These are phyloP conservation scores for Spinibarbus caldwelli DNA, from an alignment of 2,797 vertebrate genomes.

Conservation along the genomic window DNA sequence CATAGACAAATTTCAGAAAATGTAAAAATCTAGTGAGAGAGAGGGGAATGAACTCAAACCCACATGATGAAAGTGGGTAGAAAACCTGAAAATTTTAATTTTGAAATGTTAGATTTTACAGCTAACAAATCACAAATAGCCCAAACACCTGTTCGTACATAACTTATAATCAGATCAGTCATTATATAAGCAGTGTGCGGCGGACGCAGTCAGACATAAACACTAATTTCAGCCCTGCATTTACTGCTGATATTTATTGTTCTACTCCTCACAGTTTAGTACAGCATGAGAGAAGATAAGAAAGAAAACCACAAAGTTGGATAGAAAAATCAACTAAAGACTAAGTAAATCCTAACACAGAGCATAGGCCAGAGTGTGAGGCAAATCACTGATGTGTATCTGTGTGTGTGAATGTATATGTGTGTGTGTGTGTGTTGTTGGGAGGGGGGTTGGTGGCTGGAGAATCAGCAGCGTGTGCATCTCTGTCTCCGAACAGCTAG, in stretches of 20 bases:
- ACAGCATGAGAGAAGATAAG: conserved; percentile 33
- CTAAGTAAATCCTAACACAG: conserved; percentile 34
- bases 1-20: conserved; percentile 10
- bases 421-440: conserved; percentile 28
- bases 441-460: conserved; percentile 2
- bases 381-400: conserved; percentile 11
- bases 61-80: too few relatives aligned
- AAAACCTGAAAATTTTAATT: neutral
- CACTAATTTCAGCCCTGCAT: conserved; percentile 50
- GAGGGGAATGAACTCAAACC: neutral
- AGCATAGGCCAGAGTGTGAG: conserved; percentile 14
- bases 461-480: conserved; percentile 54
- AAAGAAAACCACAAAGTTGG: conserved; percentile 37
- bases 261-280: conserved; percentile 25
- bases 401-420: conserved; percentile 11
- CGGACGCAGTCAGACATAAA: conserved; percentile 33
- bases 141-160: conserved; percentile 3
- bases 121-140: neutral
- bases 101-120: neutral
- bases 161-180: conserved; percentile 16
- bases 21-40: neutral
- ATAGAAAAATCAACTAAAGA: conserved; percentile 35
- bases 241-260: conserved; percentile 52
- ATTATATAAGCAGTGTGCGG: conserved; percentile 10
- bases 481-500: conserved; percentile 46